Evolutionary conservation across 2,797 vertebrate genomes (phyloP).

Genomic region (Odontamblyopus rebecca): DNA sequence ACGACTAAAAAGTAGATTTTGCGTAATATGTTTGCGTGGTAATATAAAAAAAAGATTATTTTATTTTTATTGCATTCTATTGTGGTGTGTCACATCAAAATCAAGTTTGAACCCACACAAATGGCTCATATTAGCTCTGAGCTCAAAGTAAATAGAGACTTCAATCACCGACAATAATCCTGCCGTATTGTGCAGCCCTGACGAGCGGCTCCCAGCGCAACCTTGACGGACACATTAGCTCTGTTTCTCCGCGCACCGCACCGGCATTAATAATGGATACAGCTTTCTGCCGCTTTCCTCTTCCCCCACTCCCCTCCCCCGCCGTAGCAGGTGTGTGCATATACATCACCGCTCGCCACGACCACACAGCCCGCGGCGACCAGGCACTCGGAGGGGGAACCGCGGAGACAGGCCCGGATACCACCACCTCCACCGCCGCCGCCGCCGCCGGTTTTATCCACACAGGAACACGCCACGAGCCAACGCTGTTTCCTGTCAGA

Average conservation of each 20-base stretch:
- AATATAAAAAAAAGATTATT: no score
- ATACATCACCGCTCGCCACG: slow-evolving; percentile 61
- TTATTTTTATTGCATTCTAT: no score
- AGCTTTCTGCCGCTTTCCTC: slow-evolving; percentile 61
- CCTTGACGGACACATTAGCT: slow-evolving; percentile 79
- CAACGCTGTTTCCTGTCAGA: slow-evolving; percentile 34
- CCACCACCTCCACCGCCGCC: background rate
- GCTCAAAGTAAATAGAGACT: background rate
- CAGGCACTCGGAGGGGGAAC: slow-evolving; percentile 38
- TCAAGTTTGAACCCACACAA: background rate
- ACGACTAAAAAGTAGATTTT: no score
- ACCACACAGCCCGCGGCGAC: slow-evolving; percentile 62
- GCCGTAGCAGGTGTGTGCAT: slow-evolving; percentile 69
- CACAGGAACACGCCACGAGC: background rate
- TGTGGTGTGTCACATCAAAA: no score
- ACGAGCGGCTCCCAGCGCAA: slow-evolving; percentile 49
- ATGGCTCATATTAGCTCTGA: background rate
- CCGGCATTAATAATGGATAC: slow-evolving; percentile 81
- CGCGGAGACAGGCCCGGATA: slow-evolving; percentile 1
- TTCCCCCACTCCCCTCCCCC: slow-evolving; percentile 24
- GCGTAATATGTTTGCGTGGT: no score
- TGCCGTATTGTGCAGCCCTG: background rate
- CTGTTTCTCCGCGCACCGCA: slow-evolving; percentile 74
- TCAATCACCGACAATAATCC: background rate
- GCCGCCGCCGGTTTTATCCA: background rate